Percentiles rank a stretch among this genome's conserved stretches.
These are phyloP conservation scores for Tonatia bakeri DNA, from an alignment of 2,113 vertebrate species.

Conservation along the genomic window DNA sequence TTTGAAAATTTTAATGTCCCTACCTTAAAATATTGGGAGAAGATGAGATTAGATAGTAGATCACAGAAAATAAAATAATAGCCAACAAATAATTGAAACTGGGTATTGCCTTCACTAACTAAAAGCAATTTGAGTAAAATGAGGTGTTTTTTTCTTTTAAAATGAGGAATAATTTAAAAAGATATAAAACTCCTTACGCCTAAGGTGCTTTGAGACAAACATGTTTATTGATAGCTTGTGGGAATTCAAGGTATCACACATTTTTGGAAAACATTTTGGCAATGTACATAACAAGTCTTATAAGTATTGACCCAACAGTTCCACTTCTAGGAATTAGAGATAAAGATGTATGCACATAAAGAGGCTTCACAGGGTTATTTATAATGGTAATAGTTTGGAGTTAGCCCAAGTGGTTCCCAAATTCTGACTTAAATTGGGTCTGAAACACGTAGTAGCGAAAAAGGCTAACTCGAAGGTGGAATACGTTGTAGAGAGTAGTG, in stretches of 20 bases:
- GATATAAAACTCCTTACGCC: not conserved
- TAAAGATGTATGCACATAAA: not conserved
- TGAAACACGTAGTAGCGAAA: not conserved
- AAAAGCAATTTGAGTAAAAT: not conserved
- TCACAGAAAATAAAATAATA: not conserved
- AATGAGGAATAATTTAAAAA: not conserved
- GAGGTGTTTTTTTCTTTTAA: not conserved
- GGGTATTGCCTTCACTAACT: not conserved
- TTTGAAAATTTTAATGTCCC: not conserved
- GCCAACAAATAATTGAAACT: not conserved
- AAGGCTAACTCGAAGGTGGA: not conserved
- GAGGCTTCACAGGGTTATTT: not conserved
- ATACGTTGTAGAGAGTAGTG: not conserved
- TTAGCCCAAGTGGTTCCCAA: not conserved
- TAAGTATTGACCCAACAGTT: not conserved
- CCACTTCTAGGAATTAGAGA: not conserved
- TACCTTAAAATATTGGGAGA: not conserved
- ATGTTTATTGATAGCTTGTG: not conserved
- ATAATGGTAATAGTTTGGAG: not conserved
- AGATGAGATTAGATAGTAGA: not conserved
- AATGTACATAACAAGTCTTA: not conserved
- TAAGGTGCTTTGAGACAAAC: not conserved
- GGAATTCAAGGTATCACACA: not conserved
- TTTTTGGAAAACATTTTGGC: not conserved
- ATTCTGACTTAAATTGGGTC: not conserved